phyloP scores from a whole-genome alignment of 2,888 invertebrate genomes.

The Beris chalybata region DNA sequence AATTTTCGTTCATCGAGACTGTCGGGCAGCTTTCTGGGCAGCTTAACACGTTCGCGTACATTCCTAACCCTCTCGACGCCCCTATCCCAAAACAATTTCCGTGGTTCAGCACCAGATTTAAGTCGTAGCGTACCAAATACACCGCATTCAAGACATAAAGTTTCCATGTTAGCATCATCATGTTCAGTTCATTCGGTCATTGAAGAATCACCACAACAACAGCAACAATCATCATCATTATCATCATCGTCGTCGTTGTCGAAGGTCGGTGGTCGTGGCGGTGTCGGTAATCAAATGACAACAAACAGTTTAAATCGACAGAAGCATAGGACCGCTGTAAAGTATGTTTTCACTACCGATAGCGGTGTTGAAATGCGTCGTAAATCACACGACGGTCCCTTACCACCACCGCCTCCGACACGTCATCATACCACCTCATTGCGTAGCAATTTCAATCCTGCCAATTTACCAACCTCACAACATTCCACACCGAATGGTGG shows the following conservation, averaged over 20 bases:
- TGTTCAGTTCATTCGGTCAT: constrained; percentile 47
- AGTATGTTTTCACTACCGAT: constrained; percentile 34
- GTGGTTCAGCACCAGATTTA: constrained; percentile 54
- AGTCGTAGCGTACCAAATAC: constrained; percentile 54
- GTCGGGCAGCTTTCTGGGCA: constrained; percentile 58
- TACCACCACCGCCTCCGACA: constrained; percentile 23
- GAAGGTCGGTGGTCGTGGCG: not conserved
- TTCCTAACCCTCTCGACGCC: constrained; percentile 57
- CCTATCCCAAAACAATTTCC: constrained; percentile 45
- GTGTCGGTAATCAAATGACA: not conserved
- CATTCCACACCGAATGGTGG: constrained; percentile 38
- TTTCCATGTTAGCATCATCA: constrained; percentile 36
- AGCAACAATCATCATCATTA: constrained; percentile 17
- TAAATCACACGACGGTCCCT: constrained; percentile 36
- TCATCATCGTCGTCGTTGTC: not conserved
- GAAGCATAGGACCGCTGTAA: constrained; percentile 24
- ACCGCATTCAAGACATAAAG: constrained; percentile 42
- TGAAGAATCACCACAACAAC: constrained; percentile 42
- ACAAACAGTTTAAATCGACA: constrained; percentile 28
- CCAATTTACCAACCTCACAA: constrained; percentile 8
- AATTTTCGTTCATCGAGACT: constrained; percentile 46
- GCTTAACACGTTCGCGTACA: constrained; percentile 62
- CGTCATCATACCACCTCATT: constrained; percentile 20
- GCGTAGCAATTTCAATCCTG: constrained; percentile 5
- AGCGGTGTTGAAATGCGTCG: constrained; percentile 33